These are phyloP conservation scores for Semnopithecus entellus DNA, from an alignment of 2,113 vertebrate species.

Conservation along the genomic window DNA sequence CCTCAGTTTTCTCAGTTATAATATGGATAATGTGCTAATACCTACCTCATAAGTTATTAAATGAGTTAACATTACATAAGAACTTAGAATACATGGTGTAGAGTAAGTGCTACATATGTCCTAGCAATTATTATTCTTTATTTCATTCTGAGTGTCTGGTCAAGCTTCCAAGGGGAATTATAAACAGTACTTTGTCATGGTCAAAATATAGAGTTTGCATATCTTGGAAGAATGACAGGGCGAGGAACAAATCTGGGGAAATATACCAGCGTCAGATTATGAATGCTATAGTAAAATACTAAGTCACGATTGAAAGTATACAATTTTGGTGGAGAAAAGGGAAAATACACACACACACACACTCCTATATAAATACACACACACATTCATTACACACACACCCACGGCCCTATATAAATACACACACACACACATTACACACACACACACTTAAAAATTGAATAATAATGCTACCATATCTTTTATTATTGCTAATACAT, in stretches of 20 bases:
- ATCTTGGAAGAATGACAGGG: background rate
- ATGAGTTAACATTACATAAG: background rate
- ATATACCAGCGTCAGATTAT: background rate
- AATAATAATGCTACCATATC: background rate
- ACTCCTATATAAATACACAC: background rate
- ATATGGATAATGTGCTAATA: background rate
- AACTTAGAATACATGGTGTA: background rate
- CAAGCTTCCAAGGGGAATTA: background rate
- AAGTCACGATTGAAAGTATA: background rate
- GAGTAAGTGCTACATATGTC: background rate
- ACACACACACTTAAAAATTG: background rate
- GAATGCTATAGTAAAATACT: background rate
- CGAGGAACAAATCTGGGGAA: background rate
- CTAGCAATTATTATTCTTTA: background rate
- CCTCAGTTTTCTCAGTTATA: background rate
- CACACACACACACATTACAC: no score
- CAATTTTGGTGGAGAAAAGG: background rate
- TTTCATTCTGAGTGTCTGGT: background rate
- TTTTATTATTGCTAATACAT: background rate
- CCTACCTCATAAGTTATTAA: background rate
- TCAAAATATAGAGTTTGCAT: background rate
- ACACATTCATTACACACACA: no score
- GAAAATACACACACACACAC: background rate
- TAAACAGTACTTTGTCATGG: background rate
- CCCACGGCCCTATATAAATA: no score